Base-by-base conservation (phyloP, 2,797 vertebrate species). In the Arrhamphus sclerolepis region DNA sequence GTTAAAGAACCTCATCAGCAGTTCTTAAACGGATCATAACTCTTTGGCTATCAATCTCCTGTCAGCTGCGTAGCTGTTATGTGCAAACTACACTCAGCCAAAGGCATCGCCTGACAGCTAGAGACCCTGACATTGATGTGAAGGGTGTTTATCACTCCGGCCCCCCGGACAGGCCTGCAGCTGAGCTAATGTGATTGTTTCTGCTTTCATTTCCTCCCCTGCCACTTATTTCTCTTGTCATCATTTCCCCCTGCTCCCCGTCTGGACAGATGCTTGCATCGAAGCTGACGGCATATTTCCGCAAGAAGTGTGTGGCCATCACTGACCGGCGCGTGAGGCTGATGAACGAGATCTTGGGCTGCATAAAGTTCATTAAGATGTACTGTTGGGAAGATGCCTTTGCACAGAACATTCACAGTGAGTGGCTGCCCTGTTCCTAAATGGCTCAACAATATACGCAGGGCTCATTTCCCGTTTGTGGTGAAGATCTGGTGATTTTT, bases 281-380 rank as follows among this genome's bases (percentile, higher is more conserved):
- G 1, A 92, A 84, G 46, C 80, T 95, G 83, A 94, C 94, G 1
- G 94, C 93, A 16, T 92, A 94, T 78, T 94, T 94, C 82, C 92
- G 93, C 62, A 94, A 78, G 56, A 93, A 90, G 87, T 94, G 94
- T 34, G 89, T 95, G 78, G 26, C 4, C 7, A 88, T 94, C 81
- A 94, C 93, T 22, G 94, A 95, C 88, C 89, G 60, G 46, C 93
- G 94, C 1, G 91, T 95, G 76, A 86, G 93, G 38, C 83, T 93
- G 70, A 95, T 94, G 94, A 94, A 94, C 50, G 94, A 95, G 88
- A 93, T 95, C 71, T 80, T 95, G 62, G 81, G 85, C 76, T 93
- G 89, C 66, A 93, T 95, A 67, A 94, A 91, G 89, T 94, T 94
- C 91, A 94, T 95, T 89, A 95, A 95, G 90, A 94, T 94, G 93